phyloP scores from a whole-genome alignment of 2,113 vertebrate species.

The Syrmaticus mikado region DNA sequence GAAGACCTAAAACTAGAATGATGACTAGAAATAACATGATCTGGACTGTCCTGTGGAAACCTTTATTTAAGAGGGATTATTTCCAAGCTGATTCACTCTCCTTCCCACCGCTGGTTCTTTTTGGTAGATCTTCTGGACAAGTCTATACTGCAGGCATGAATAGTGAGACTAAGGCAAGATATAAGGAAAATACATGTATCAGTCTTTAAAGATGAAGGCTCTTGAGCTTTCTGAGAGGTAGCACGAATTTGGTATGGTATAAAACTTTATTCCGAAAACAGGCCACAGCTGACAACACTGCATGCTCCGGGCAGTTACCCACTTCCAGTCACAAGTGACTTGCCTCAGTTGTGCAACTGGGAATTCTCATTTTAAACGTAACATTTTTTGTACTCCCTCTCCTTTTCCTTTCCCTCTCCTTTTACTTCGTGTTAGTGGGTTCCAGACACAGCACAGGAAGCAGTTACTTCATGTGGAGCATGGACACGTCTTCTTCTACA shows the following conservation, averaged over 20 bases:
- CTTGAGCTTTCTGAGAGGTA: not conserved
- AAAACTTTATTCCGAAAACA: not conserved
- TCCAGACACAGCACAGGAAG: slow-evolving; percentile 36
- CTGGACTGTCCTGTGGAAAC: slow-evolving; percentile 25
- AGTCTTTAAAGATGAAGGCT: not conserved
- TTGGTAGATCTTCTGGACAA: not conserved
- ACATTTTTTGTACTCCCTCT: slow-evolving; percentile 53
- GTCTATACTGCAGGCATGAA: not conserved
- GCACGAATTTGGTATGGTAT: not conserved
- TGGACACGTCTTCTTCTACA: not conserved
- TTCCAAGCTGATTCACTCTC: not conserved
- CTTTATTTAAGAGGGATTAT: slow-evolving; percentile 28
- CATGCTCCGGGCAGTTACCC: slow-evolving; percentile 15
- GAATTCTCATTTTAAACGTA: slow-evolving; percentile 57
- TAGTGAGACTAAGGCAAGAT: not conserved
- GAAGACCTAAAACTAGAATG: slow-evolving; percentile 47
- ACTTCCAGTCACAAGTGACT: slow-evolving; percentile 47
- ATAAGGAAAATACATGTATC: not conserved
- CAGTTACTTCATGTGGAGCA: slow-evolving; percentile 31
- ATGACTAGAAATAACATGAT: slow-evolving; percentile 32
- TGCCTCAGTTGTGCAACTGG: slow-evolving; percentile 52
- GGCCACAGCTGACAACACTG: not conserved
- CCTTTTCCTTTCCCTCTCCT: slow-evolving; percentile 40
- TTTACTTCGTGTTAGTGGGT: slow-evolving; percentile 36
- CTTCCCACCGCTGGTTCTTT: not conserved